phyloP scores from a whole-genome alignment of 2,113 vertebrate species.

The Siniperca chuatsi region DNA sequence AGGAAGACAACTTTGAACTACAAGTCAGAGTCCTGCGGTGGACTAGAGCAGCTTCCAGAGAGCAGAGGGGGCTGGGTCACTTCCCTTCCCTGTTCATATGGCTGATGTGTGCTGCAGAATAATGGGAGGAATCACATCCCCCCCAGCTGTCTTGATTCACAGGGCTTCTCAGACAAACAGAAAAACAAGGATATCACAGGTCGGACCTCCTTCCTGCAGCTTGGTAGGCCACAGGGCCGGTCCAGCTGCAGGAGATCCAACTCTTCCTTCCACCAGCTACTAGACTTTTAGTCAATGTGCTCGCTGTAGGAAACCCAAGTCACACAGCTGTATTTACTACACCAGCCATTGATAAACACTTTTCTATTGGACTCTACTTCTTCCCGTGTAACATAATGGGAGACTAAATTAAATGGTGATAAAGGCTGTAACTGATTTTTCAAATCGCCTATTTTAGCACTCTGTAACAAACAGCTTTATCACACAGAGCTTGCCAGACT shows the following conservation, averaged over 20 bases:
- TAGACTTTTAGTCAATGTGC: constrained; percentile 56
- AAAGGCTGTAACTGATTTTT: constrained; percentile 28
- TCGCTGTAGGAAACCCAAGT: constrained; percentile 47
- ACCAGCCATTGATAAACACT: constrained; percentile 46
- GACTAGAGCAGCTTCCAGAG: constrained; percentile 57
- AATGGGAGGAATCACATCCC: constrained; percentile 74
- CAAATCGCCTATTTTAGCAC: constrained; percentile 36
- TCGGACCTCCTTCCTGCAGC: constrained; percentile 73
- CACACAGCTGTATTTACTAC: constrained; percentile 61
- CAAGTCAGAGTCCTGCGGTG: constrained; percentile 52
- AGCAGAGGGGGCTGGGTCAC: constrained; percentile 61
- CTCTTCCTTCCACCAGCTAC: constrained; percentile 68
- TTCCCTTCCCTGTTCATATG: constrained; percentile 70
- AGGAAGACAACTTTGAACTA: constrained; percentile 64
- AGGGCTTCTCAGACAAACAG: constrained; percentile 73
- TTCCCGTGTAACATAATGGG: constrained; percentile 18
- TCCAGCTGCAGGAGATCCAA: constrained; percentile 68
- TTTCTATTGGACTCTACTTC: constrained; percentile 12
- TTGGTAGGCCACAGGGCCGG: constrained; percentile 28
- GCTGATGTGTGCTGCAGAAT: constrained; percentile 57
- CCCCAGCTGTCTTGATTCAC: constrained; percentile 66
- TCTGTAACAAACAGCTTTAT: constrained; percentile 28
- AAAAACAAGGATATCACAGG: constrained; percentile 72
- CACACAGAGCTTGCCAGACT: constrained; percentile 37
- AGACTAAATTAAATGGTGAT: constrained; percentile 33